phyloP scores from a whole-genome alignment of 2,888 invertebrate genomes.

The Furcula furcula region DNA sequence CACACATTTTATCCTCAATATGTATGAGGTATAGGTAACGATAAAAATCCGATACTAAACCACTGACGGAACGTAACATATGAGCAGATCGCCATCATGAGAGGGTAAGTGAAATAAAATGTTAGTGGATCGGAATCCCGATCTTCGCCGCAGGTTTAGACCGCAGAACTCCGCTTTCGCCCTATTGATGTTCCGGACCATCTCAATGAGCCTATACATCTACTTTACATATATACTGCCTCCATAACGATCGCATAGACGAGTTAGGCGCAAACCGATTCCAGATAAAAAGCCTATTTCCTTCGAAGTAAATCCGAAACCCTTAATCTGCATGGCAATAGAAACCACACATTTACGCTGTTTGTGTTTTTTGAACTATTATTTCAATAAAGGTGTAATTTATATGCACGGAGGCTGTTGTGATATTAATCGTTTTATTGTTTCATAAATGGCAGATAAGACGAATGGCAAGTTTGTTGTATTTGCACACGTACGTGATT shows the following conservation, averaged over 20 bases:
- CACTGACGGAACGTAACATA: conserved; percentile 21
- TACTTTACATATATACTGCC: conserved; percentile 53
- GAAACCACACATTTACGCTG: conserved; percentile 26
- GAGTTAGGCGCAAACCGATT: conserved; percentile 52
- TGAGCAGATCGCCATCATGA: conserved; percentile 28
- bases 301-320: conserved; percentile 34
- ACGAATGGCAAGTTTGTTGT: neutral
- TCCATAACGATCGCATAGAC: conserved; percentile 48
- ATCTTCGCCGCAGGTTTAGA: conserved; percentile 25
- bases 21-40: conserved; percentile 8
- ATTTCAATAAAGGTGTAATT: conserved; percentile 11
- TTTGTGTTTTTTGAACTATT: conserved; percentile 23
- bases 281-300: conserved; percentile 45
- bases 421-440: conserved; percentile 7
- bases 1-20: conserved; percentile 9
- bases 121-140: conserved; percentile 29
- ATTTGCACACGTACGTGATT: too few species aligned
- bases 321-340: conserved; percentile 44
- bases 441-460: neutral
- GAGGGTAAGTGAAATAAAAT: conserved; percentile 35
- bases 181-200: conserved; percentile 41
- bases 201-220: conserved; percentile 40
- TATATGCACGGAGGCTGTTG: conserved; percentile 9
- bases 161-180: conserved; percentile 26
- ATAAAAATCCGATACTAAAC: conserved; percentile 18